Evolutionary conservation across 2,888 invertebrate genomes (phyloP).

Genomic region (Zygothrica quintamaculata): DNA sequence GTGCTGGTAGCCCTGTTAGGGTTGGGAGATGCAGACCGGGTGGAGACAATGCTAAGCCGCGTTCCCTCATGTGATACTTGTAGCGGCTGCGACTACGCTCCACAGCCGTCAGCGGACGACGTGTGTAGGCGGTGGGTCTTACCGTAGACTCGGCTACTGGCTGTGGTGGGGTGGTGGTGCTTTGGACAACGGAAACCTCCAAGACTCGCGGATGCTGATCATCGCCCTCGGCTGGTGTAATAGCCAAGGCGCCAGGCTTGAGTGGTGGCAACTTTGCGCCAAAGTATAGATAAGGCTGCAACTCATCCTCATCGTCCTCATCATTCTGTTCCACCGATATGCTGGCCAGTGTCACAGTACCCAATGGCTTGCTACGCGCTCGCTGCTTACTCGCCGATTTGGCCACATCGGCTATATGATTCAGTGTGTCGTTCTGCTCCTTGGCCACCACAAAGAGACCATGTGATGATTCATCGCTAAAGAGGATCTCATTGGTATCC

Average conservation of each 20-base stretch:
- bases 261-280: slow-evolving; percentile 87
- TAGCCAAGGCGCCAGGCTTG: slow-evolving; percentile 79
- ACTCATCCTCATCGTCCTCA: slow-evolving; percentile 84
- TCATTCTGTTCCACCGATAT: slow-evolving; percentile 53
- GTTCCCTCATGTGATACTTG: slow-evolving; percentile 78
- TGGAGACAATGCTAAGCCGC: slow-evolving; percentile 43
- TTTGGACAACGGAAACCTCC: slow-evolving; percentile 86
- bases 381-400: slow-evolving; percentile 67
- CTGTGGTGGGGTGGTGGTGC: slow-evolving; percentile 43
- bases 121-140: slow-evolving; percentile 57
- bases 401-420: slow-evolving; percentile 79
- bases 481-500: slow-evolving; percentile 84
- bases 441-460: slow-evolving; percentile 84
- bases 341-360: slow-evolving; percentile 47
- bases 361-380: slow-evolving; percentile 61
- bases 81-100: slow-evolving; percentile 78
- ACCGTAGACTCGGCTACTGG: slow-evolving; percentile 43
- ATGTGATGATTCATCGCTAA: slow-evolving; percentile 84
- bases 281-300: slow-evolving; percentile 89
- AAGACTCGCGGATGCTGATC: slow-evolving; percentile 86
- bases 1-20: slow-evolving; percentile 36
- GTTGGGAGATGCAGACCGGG: slow-evolving; percentile 22
- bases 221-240: slow-evolving; percentile 82
- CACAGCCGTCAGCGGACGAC: slow-evolving; percentile 69
- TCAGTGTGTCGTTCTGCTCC: slow-evolving; percentile 83